Conservation (phyloP, 2,113 vertebrate genomes). For the Cariama cristata region DNA sequence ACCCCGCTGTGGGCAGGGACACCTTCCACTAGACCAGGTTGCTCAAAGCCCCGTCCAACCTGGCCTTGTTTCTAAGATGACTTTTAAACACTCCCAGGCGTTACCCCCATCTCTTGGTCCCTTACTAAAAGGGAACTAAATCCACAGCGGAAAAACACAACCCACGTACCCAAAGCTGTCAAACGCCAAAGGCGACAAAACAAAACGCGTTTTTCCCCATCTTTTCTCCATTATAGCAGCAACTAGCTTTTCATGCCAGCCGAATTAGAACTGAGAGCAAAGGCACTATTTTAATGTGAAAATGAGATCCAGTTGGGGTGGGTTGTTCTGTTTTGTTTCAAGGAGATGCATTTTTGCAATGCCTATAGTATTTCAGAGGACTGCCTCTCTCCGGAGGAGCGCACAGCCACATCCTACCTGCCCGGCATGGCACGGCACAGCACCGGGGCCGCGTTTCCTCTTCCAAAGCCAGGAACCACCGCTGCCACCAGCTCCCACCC, state of each 20-base stretch:
- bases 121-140: background rate
- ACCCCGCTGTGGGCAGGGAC: background rate
- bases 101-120: background rate
- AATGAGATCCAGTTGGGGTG: background rate
- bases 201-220: background rate
- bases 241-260: background rate
- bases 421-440: rapidly evolving
- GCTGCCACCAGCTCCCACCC: background rate
- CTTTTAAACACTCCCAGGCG: background rate
- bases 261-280: background rate
- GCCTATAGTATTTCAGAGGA: background rate
- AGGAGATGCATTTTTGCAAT: slow-evolving; percentile 4
- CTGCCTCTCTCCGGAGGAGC: background rate
- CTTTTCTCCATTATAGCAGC: background rate
- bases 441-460: rapidly evolving
- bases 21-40: background rate
- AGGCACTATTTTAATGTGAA: background rate
- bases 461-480: background rate
- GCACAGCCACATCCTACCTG: background rate
- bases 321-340: background rate
- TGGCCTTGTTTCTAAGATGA: background rate
- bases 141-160: background rate
- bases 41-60: background rate
- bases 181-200: background rate
- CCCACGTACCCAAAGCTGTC: background rate